These are phyloP conservation scores for Limanda limanda DNA, from an alignment of 2,113 vertebrate genomes.

Conservation along the genomic window DNA sequence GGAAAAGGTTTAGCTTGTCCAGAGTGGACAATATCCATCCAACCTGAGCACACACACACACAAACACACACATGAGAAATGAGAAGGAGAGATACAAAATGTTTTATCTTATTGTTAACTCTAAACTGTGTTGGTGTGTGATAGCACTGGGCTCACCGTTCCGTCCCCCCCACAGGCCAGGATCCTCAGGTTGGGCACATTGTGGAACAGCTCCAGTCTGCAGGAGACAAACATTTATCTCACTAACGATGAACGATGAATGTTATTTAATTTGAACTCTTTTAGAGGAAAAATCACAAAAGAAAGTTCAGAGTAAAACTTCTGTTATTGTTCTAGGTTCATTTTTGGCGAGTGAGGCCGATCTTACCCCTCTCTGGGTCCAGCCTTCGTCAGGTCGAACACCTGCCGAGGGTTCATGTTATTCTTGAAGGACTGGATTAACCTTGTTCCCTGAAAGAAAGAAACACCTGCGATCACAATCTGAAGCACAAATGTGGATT, in stretches of 20 bases:
- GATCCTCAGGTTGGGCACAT: constrained; percentile 94
- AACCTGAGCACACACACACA: constrained; percentile 81
- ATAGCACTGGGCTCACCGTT: constrained; percentile 84
- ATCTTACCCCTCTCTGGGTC: constrained; percentile 93
- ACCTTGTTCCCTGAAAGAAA: constrained; percentile 88
- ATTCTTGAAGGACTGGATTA: constrained; percentile 97
- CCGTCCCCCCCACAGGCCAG: constrained; percentile 94
- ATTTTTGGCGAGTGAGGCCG: not conserved
- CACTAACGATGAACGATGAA: too few species aligned
- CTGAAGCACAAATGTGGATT: not conserved
- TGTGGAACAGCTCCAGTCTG: constrained; percentile 94
- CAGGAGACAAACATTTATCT: constrained; percentile 17
- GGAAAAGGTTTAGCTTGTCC: constrained; percentile 90
- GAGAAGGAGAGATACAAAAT: too few species aligned
- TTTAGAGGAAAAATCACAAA: too few species aligned
- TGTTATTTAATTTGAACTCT: too few species aligned
- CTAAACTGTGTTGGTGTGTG: too few species aligned
- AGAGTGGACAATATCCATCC: constrained; percentile 96
- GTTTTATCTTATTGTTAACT: too few species aligned
- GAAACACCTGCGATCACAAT: too few species aligned
- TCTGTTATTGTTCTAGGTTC: too few species aligned
- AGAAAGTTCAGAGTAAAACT: too few species aligned
- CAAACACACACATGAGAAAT: not conserved
- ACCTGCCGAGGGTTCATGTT: constrained; percentile 97
- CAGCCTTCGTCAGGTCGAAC: constrained; percentile 94